Evolutionary conservation across 2,113 vertebrate genomes (phyloP).

Genomic region (Phalacrocorax carbo): DNA sequence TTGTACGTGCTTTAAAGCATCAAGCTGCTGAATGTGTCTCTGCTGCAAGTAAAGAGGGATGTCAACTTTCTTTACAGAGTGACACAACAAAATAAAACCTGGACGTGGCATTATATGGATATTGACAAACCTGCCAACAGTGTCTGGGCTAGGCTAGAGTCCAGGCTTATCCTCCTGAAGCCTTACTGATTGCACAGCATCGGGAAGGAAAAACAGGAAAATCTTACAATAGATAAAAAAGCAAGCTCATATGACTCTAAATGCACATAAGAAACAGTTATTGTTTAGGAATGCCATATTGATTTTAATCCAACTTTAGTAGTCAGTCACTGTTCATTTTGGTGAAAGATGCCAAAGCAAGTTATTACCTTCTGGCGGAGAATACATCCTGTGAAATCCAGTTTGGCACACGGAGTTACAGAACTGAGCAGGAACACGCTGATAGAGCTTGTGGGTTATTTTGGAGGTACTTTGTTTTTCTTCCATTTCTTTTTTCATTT

Average conservation of each 20-base stretch:
- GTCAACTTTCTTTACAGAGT: not conserved
- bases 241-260: not conserved
- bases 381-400: conserved; percentile 84
- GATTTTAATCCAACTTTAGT: not conserved
- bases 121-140: not conserved
- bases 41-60: not conserved
- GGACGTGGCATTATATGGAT: not conserved
- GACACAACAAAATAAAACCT: not conserved
- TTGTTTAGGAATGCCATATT: not conserved
- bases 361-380: conserved; percentile 74
- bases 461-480: not conserved
- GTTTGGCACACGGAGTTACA: conserved; percentile 72
- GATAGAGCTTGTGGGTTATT: conserved; percentile 68
- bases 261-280: not conserved
- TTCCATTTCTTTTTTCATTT: conserved; percentile 59
- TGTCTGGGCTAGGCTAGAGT: not conserved
- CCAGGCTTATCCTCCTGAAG: not conserved
- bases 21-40: not conserved
- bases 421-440: conserved; percentile 80
- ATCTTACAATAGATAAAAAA: not conserved
- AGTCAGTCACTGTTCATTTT: not conserved
- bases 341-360: not conserved
- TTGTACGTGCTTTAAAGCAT: not conserved
- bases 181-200: not conserved
- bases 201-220: not conserved